Evolutionary conservation across 2,797 vertebrate genomes (phyloP), one percentile per base, ranked within the genome.

Genomic region (Alauda arvensis): DNA sequence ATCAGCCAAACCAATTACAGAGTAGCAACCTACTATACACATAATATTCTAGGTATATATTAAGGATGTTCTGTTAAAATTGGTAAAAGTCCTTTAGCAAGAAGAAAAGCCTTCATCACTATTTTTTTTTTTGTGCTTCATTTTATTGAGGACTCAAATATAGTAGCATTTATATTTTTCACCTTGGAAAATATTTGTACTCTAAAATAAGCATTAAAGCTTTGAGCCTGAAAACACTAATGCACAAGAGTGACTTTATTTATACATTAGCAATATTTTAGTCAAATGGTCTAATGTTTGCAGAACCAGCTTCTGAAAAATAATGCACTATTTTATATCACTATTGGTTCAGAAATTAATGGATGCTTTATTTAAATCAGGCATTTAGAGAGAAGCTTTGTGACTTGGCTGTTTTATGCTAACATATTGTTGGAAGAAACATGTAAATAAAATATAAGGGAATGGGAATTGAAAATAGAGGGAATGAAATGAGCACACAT

Each of bases 201-300:
- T 89, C 83, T 71, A 61, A 90, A 90, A 86, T 49, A 92, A 77
- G 10, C 80, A 77, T 93, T 90, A 91, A 93, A 89, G 88, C 90
- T 90, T 85, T 79, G 85, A 94, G 91, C 83, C 77, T 92, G 87
- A 78, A 95, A 94, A 95, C 93, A 92, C 51, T 92, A 93, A 94
- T 92, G 89, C 88, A 93, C 90, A 79, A 51, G 83, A 91, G 94
- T 89, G 93, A 91, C 80, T 94, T 93, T 93, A 93, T 94, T 92
- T 94, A 89, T 82, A 82, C 90, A 87, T 90, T 83, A 90, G 45
- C 77, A 92, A 90, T 92, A 87, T 93, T 92, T 93, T 85, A 92
- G 87, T 89, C 79, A 79, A 83, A 82, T 79, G 83, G 91, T 52
- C 83, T 94, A 85, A 72, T 90, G 74, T 90, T 95, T 91, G 46